These are phyloP conservation scores for mouse (Mus musculus) DNA, from an alignment of 2,113 vertebrate species.

Conservation along the genomic window GRCm39 chr3:134220001-134220500, in stretches of 20 bases:
- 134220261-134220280: neutral
- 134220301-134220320: neutral
- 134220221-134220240: neutral
- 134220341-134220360: neutral
- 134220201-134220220: neutral
- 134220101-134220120: neutral
- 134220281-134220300: conserved; percentile 25
- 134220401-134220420: neutral
- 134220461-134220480: neutral
- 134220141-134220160: neutral
- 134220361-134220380: neutral
- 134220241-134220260: neutral
- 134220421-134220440: neutral
- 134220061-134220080: neutral
- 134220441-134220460: neutral
- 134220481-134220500: neutral
- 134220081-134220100: neutral
- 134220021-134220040: neutral
- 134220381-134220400: neutral
- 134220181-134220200: neutral
- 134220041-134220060: neutral
- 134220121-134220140: fast-evolving
- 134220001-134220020: neutral
- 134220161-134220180: neutral
- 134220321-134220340: neutral